These are phyloP conservation scores for Austrolebias charrua DNA, from an alignment of 2,797 vertebrate species.

Conservation along the genomic window DNA sequence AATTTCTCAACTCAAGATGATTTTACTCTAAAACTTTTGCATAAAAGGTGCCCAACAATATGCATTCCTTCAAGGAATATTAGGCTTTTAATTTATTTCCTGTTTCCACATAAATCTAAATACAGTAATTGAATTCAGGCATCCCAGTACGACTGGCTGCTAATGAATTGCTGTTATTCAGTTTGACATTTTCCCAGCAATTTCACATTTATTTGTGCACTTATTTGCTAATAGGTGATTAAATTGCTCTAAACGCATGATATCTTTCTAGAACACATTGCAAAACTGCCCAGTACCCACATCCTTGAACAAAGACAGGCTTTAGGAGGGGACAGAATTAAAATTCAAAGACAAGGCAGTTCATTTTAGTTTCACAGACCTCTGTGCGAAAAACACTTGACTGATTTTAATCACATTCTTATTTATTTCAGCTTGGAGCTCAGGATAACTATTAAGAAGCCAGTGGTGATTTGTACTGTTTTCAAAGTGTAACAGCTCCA, in stretches of 20 bases:
- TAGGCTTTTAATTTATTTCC: not conserved
- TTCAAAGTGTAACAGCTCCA: constrained; percentile 65
- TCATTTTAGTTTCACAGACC: constrained; percentile 73
- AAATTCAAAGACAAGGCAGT: constrained; percentile 72
- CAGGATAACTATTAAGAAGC: constrained; percentile 51
- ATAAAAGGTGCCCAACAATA: no score
- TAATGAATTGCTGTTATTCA: constrained; percentile 30
- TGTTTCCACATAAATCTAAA: not conserved
- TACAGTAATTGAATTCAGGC: not conserved
- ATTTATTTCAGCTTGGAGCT: constrained; percentile 74
- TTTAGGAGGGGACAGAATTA: constrained; percentile 73
- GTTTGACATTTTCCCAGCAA: constrained; percentile 24
- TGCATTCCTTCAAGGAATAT: no score
- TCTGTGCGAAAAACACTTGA: constrained; percentile 76
- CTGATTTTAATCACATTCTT: constrained; percentile 81
- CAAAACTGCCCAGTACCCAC: constrained; percentile 61
- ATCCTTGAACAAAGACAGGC: constrained; percentile 75
- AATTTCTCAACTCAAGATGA: no score
- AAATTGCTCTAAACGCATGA: constrained; percentile 70
- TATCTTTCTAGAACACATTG: constrained; percentile 80
- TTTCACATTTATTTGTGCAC: constrained; percentile 56
- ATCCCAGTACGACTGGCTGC: constrained; percentile 30
- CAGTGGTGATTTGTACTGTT: constrained; percentile 21
- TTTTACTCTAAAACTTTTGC: no score
- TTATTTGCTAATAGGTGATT: constrained; percentile 70